phyloP scores from a whole-genome alignment of 92 coral and sea anemone genomes.

The Muricea muricata region DNA sequence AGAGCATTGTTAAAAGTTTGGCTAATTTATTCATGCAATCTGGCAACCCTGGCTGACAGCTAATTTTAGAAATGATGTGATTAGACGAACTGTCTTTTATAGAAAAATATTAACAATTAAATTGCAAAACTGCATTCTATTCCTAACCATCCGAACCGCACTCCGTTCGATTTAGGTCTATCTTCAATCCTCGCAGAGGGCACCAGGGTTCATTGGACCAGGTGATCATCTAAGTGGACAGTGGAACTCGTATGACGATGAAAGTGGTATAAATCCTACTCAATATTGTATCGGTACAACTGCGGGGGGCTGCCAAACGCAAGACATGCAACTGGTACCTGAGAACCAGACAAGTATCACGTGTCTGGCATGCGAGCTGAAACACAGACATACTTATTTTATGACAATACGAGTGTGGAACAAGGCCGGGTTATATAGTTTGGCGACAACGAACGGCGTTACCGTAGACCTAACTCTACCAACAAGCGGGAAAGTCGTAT shows the following conservation, averaged over 20 bases:
- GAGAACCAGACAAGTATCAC: slow-evolving; percentile 60
- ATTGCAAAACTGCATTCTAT: neutral
- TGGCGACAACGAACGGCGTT: slow-evolving; percentile 65
- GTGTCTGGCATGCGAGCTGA: slow-evolving; percentile 75
- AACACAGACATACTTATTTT: slow-evolving; percentile 71
- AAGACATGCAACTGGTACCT: slow-evolving; percentile 67
- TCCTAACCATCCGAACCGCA: neutral
- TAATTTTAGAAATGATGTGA: neutral
- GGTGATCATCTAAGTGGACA: slow-evolving; percentile 56
- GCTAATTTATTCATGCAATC: too few species aligned
- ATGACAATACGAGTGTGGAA: slow-evolving; percentile 83
- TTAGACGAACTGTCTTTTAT: neutral
- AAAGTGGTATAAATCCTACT: slow-evolving; percentile 71
- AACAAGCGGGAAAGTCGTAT: slow-evolving; percentile 53
- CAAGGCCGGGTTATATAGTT: slow-evolving; percentile 75
- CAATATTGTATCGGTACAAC: slow-evolving; percentile 91
- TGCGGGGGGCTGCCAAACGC: slow-evolving; percentile 76
- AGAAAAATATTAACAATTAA: too few species aligned
- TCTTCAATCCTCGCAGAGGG: slow-evolving; percentile 42
- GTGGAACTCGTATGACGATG: slow-evolving; percentile 82
- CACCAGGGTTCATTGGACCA: slow-evolving; percentile 69
- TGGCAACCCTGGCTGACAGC: too few species aligned
- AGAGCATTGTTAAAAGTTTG: too few species aligned
- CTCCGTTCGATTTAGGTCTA: slow-evolving; percentile 54
- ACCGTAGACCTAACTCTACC: slow-evolving; percentile 82